Base-by-base conservation (phyloP, 2,797 vertebrate species). In the Paratrypauchen microcephalus region DNA sequence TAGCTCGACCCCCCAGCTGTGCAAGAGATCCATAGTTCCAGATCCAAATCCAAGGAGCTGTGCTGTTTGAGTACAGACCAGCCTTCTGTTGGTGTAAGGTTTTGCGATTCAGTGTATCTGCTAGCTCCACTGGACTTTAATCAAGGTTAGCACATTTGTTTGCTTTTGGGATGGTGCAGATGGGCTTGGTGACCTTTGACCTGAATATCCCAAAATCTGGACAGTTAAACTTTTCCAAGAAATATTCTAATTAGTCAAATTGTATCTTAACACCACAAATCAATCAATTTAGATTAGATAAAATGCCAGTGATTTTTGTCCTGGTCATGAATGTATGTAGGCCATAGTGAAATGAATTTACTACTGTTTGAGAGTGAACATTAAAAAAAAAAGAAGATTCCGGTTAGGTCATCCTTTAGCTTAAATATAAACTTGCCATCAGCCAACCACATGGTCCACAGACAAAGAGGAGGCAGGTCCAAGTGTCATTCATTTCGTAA, bases 1-100 rank as follows among this genome's bases (percentile, higher is more conserved):
- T 0, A 94, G 86, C 67, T 86, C 92, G 68, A 98, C 86, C 63
- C 96, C 97, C 11, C 85, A 85, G 24, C 95, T 93, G 0, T 99
- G 96, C 61, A 99, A 88, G 72, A 89, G 66, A 75, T 94, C 93
- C 93, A 94, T 93, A 73, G 73, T 80, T 21, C 36, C 61, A 23
- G 76, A 65, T 73, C 79, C 76, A 52, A 41, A 3, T 62, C 52
- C 39, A 69, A 61, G 54, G 60, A 0, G 70, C n/a, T 58, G 72
- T 61, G 26, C 57, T n/a, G 63, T 28, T 36, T 47, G 6, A n/a
- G 47, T 8, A 1, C 47, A 23, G 39, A 19, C 28, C n/a, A 36
- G 47, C 18, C 23, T 65, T 55, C 30, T 15, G n/a, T 45, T 72
- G 9, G 21, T 65, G 71, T 39, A 18, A 19, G 57, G n/a, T 45